Evolutionary conservation across 2,797 vertebrate genomes (phyloP), one percentile per base, ranked within the genome.

Genomic region (Clarias laeviceps): DNA sequence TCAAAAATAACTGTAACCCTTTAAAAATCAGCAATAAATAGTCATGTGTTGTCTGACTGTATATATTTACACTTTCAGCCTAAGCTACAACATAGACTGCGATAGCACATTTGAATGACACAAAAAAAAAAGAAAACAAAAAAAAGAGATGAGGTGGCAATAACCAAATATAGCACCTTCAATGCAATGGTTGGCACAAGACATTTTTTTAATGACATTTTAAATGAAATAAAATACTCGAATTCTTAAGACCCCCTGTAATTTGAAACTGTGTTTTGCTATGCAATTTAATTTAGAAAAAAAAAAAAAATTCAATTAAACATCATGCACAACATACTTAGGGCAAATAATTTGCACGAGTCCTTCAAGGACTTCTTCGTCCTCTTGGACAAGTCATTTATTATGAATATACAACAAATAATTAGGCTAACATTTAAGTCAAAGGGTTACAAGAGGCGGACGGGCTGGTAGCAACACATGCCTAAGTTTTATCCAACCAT

Each of bases 1-100:
- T 94, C 91, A 95, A 96, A 96, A 96, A 95, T 95, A 95, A 95
- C 95, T 95, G 93, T 93, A 94, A 95, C 93, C 94, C 93, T 94
- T 94, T 95, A 93, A 95, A 94, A 92, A 92, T 91, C 93, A 94
- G 95, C 94, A 95, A 96, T 95, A 95, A 96, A 95, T 94, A 93
- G 92, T 94, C 91, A 94, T 92, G 92, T 94, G 93, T 91, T 93
- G 93, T 94, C 91, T 91, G 93, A 82, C 92, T 94, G 94, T 95
- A 93, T 90, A 89, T 94, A 93, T 94, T 92, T 94, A 94, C 91
- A 91, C 91, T 91, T 89, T 84, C 90, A 92, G 93, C 92, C 92
- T 90, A 89, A 87, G 66, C 89, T 91, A 90, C 86, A 91, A 90
- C 91, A 89, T 90, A 91, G 91, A 90, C 89, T 87, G 90, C 83